Evolutionary conservation across 2,113 vertebrate species (phyloP), one percentile per base, ranked within the genome.

Genomic region (mouse (Mus musculus)): DNA sequence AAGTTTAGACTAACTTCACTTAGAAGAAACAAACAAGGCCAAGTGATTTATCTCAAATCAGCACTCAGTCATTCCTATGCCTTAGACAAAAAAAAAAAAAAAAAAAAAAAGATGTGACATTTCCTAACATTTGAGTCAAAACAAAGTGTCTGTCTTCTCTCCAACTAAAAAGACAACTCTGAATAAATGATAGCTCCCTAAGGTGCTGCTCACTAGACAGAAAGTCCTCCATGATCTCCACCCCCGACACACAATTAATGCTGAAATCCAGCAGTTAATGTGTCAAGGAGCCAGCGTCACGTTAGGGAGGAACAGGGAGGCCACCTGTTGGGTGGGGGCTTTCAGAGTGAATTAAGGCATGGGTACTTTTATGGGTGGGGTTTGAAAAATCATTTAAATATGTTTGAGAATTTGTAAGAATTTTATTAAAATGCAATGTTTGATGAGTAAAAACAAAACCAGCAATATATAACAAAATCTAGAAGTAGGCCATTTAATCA

Each of bases 91-190:
- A 69, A 69, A 69, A 67, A 67, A 65, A 65, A 65, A 28, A n/a
- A n/a, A n/a, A 65, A 63, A 63, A 65, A 65, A 65, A 65, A 65
- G 7, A 90, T 6, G 4, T 54, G 86, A 78, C n/a, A 49, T 36
- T 92, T 86, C 78, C 49, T 91, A 85, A 61, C 46, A 82, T 1
- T 3, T 52, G 5, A 82, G n/a, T 94, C 42, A 90, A 88, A 96
- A 91, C 33, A 84, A 84, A 84, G 71, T 84, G 65, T 82, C 56
- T 76, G 77, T 67, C 26, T 72, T 93, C 26, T 56, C 75, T 75
- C 22, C 90, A 87, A 96, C 59, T 61, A 61, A 92, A 90, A 76
- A 85, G 33, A 26, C 92, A 94, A 65, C 75, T 86, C 30, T 71
- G 28, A 39, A 73, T 89, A 94, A 91, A 84, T 33, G 61, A 88